These are phyloP conservation scores for Parelbella ahira DNA, from an alignment of 2,888 invertebrate genomes.

Conservation along the genomic window DNA sequence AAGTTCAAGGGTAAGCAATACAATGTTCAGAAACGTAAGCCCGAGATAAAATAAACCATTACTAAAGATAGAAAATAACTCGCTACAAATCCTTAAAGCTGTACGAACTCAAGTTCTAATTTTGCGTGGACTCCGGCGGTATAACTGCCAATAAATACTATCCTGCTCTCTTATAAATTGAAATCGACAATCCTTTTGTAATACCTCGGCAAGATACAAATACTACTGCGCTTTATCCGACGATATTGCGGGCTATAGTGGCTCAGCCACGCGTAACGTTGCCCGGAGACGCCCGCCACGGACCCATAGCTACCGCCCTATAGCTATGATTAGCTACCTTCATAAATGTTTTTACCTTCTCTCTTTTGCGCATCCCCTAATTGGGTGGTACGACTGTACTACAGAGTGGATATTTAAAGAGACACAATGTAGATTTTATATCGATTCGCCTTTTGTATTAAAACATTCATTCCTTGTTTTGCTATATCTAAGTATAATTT, in stretches of 20 bases:
- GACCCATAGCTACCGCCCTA: slow-evolving; percentile 30
- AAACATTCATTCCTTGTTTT: no score
- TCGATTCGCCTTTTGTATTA: no score
- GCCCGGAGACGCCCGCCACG: slow-evolving; percentile 33
- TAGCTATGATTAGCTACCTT: slow-evolving; percentile 21
- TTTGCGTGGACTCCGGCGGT: slow-evolving; percentile 21
- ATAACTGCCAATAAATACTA: slow-evolving; percentile 26
- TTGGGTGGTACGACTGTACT: slow-evolving; percentile 18
- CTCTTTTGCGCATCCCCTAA: slow-evolving; percentile 23
- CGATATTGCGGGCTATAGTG: slow-evolving; percentile 24
- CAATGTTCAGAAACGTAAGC: no score
- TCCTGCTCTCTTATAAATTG: slow-evolving; percentile 25
- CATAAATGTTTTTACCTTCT: slow-evolving; percentile 24
- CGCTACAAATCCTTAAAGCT: slow-evolving; percentile 23
- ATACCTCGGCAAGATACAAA: slow-evolving; percentile 23
- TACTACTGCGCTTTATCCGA: slow-evolving; percentile 22
- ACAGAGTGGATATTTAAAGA: no score
- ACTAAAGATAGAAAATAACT: no score
- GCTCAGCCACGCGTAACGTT: slow-evolving; percentile 32
- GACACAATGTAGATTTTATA: no score
- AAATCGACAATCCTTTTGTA: slow-evolving; percentile 27
- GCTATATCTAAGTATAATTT: no score
- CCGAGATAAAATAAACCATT: no score
- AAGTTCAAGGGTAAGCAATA: no score
- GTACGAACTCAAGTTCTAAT: slow-evolving; percentile 21